Evolutionary conservation across 2,113 vertebrate genomes (phyloP).

Genomic region (Chionis minor): DNA sequence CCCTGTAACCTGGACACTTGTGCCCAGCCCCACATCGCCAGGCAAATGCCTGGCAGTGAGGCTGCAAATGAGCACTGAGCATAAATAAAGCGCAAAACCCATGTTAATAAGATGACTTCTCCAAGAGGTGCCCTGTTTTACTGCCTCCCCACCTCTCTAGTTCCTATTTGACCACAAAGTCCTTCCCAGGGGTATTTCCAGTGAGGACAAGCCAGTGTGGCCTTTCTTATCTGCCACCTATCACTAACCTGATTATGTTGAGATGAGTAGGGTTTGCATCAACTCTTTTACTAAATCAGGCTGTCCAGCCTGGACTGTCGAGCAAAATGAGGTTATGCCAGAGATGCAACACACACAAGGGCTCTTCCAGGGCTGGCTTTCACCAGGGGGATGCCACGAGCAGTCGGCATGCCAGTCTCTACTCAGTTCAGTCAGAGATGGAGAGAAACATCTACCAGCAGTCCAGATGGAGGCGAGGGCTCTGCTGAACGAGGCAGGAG

Average conservation of each 20-base stretch:
- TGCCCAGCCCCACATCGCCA: accelerated
- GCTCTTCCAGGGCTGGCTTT: background rate
- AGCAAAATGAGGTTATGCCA: background rate
- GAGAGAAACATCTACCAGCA: background rate
- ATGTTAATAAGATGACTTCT: background rate
- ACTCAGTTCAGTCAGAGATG: background rate
- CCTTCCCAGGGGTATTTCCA: background rate
- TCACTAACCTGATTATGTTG: background rate
- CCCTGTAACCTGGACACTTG: background rate
- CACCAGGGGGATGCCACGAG: background rate
- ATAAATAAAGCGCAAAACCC: background rate
- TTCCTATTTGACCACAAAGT: background rate
- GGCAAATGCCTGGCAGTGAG: background rate
- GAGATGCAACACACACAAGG: background rate
- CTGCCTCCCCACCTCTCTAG: background rate
- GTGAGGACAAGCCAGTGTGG: background rate
- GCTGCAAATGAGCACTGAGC: background rate
- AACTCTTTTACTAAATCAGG: background rate
- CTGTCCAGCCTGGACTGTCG: background rate
- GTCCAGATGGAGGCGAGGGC: background rate
- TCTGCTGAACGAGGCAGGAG: background rate
- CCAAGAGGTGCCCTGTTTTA: background rate
- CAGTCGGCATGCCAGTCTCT: accelerated
- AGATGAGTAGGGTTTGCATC: background rate
- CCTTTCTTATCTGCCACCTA: background rate